Base-by-base conservation (phyloP, 2,888 invertebrate species). In the Harpalus rufipes region DNA sequence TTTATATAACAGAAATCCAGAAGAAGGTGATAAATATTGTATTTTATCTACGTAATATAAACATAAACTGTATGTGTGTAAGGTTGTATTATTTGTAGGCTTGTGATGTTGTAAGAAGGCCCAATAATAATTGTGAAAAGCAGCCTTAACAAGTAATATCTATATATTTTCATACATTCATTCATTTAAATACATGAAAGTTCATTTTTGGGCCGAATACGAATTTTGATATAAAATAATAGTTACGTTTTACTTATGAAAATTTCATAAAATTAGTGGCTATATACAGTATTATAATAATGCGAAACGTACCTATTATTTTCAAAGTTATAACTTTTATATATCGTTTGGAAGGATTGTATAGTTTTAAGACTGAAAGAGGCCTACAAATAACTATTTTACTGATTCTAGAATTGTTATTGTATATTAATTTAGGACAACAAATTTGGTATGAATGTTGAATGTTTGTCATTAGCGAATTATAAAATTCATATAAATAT, bases 371-470 rank as follows among this genome's bases (percentile, higher is more conserved):
- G 82, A 82, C 82, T 82, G 82, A 82, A 74, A 59, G 25, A 72
- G 82, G 82, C 82, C 82, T 82, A 82, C 82, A 82, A 82, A 82
- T 82, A 58, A 82, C 32, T 74, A 74, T 74, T 82, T 74, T 59
- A 79, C 41, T 80, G 39, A 79, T 58, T 39, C 58, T 58, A 79
- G 14, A 79, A 79, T 58, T 79, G 39, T 59, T 61, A 44, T 16
- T 61, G 79, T 58, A 41, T 79, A 78, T 61, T 56, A 78, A 58
- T 68, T 41, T 44, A 74, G 72, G 72, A 74, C 41, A 74, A 74
- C 72, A 41, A 74, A 74, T 74, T 74, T 44, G 7, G 68, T 16
- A 74, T 74, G 72, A 74, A 74, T 44, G 72, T 74, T 44, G 72
- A 14, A 18, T 44, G 72, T 74, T 74, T 74, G 72, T 74, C 72